Conservation (phyloP, 2,888 invertebrate species). For the Tyria jacobaeae region DNA sequence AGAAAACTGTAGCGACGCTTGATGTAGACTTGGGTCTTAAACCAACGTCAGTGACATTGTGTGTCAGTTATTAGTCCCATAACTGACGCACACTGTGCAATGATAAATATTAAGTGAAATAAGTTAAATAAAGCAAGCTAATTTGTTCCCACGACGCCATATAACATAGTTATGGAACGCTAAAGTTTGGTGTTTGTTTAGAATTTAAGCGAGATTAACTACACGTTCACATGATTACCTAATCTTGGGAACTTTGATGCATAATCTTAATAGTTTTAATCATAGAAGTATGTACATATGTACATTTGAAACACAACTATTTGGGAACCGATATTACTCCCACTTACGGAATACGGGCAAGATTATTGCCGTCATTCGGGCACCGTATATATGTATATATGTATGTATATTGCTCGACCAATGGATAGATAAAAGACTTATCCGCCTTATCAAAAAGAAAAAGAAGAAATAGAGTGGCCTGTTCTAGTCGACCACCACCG, state of each 20-base stretch:
- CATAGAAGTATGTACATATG: too few relatives aligned
- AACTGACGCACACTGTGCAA: neutral
- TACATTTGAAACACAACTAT: too few relatives aligned
- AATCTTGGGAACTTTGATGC: neutral
- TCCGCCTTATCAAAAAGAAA: too few relatives aligned
- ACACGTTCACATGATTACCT: neutral
- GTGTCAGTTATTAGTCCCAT: neutral
- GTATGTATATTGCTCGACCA: too few relatives aligned
- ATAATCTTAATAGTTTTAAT: neutral
- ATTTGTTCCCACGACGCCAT: neutral
- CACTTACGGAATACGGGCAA: too few relatives aligned
- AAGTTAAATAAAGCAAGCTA: neutral
- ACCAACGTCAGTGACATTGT: neutral
- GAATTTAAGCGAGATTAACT: slow-evolving; percentile 5
- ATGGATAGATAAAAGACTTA: too few relatives aligned
- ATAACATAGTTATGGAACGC: neutral
- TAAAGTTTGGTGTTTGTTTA: slow-evolving; percentile 2
- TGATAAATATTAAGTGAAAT: neutral
- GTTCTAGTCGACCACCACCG: too few relatives aligned
- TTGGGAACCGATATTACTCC: too few relatives aligned
- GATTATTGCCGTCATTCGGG: too few relatives aligned
- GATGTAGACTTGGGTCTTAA: neutral
- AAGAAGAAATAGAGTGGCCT: too few relatives aligned
- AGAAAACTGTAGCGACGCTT: neutral
- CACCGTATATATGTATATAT: too few relatives aligned